Conservation (phyloP, 2,888 invertebrate species). For the Drosophila silvestris region DNA sequence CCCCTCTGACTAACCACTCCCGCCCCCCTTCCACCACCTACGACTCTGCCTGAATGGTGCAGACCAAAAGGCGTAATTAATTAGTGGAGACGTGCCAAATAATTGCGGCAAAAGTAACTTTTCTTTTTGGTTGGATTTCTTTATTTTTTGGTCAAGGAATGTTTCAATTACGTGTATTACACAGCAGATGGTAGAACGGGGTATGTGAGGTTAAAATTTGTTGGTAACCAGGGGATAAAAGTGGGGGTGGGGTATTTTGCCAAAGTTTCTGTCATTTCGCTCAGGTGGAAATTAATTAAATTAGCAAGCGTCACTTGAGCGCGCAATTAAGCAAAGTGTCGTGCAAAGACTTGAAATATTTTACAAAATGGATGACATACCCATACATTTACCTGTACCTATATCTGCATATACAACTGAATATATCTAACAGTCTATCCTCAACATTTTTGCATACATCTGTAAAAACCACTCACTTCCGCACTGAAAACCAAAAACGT, state of each 20-base stretch:
- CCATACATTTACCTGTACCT: neutral
- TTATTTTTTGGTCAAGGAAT: constrained; percentile 71
- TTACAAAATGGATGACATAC: constrained; percentile 41
- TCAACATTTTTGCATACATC: constrained; percentile 54
- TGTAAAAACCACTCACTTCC: constrained; percentile 50
- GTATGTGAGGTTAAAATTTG: constrained; percentile 2
- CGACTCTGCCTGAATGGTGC: constrained; percentile 19
- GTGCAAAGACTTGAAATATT: constrained; percentile 68
- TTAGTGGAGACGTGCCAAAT: constrained; percentile 78
- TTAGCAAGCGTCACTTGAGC: constrained; percentile 76
- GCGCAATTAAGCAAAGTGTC: constrained; percentile 78
- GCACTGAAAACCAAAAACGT: constrained; percentile 69
- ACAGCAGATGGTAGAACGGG: constrained; percentile 27
- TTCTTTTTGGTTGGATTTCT: constrained; percentile 63
- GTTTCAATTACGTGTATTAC: constrained; percentile 79
- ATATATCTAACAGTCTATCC: neutral
- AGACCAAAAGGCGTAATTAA: constrained; percentile 78
- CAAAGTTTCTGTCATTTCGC: constrained; percentile 61
- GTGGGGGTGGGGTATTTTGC: constrained; percentile 9
- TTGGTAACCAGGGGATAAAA: neutral
- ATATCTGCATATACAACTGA: neutral
- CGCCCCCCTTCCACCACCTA: neutral
- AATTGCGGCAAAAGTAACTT: constrained; percentile 76
- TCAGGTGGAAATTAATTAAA: constrained; percentile 81
- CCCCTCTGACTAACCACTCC: neutral